Evolutionary conservation across 2,888 invertebrate species (phyloP).

Genomic region (Timema podura): DNA sequence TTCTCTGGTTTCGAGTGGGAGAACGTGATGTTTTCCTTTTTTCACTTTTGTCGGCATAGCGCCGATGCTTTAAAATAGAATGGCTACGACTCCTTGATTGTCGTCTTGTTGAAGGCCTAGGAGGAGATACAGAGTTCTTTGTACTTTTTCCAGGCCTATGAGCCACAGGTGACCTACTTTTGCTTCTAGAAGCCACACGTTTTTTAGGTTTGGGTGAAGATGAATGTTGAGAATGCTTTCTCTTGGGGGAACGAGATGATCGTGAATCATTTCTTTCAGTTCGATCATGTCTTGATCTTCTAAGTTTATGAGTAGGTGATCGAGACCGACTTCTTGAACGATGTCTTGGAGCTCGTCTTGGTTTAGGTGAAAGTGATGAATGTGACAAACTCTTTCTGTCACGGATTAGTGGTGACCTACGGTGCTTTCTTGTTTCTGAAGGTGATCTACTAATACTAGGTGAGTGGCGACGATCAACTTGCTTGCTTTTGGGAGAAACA

Average conservation of each 20-base stretch:
- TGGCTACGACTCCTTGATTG: conserved; percentile 19
- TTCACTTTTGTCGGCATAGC: conserved; percentile 9
- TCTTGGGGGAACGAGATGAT: conserved; percentile 27
- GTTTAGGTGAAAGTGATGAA: conserved; percentile 17
- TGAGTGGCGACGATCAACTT: conserved; percentile 19
- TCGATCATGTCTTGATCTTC: conserved; percentile 13
- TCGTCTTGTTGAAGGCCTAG: conserved; percentile 7
- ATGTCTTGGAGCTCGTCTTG: neutral
- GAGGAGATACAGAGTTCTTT: conserved; percentile 15
- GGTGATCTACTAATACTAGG: conserved; percentile 24
- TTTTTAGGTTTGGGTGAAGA: conserved; percentile 33
- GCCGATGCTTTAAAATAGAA: neutral
- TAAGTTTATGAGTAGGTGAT: conserved; percentile 18
- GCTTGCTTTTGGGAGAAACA: conserved; percentile 23
- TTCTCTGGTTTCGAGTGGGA: conserved; percentile 3
- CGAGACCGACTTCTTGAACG: conserved; percentile 16
- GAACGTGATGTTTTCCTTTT: conserved; percentile 16
- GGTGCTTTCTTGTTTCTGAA: conserved; percentile 10
- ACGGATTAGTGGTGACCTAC: neutral
- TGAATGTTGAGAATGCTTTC: conserved; percentile 33
- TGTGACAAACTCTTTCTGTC: conserved; percentile 17
- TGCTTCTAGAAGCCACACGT: conserved; percentile 32
- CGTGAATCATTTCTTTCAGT: neutral
- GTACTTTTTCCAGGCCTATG: conserved; percentile 20
- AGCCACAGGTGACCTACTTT: conserved; percentile 23